Conservation (phyloP, 2,888 invertebrate species). For the Ceraclea dissimilis region DNA sequence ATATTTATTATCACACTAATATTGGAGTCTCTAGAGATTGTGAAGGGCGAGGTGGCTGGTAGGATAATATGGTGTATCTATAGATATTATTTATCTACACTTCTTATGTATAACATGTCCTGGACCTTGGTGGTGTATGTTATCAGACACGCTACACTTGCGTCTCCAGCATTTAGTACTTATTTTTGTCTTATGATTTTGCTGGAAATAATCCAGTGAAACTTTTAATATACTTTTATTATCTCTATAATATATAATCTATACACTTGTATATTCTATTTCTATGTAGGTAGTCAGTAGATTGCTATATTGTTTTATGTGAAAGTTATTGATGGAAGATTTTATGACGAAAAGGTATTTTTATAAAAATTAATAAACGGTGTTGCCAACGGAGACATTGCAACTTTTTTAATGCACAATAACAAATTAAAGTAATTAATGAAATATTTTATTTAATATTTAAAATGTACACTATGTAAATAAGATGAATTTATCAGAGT, state of each 20-base stretch:
- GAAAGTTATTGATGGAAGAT: conserved; percentile 12
- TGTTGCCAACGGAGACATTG: conserved; percentile 21
- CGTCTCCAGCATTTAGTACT: background rate
- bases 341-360: conserved; percentile 21
- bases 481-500: conserved; percentile 22
- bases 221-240: background rate
- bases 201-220: background rate
- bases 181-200: conserved; percentile 2
- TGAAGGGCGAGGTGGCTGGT: background rate
- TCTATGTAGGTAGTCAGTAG: background rate
- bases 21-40: too few species aligned
- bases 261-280: background rate
- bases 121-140: too few species aligned
- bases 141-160: too few species aligned
- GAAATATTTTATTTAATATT: conserved; percentile 20
- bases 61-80: background rate
- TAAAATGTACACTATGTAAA: conserved; percentile 24
- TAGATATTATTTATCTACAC: background rate
- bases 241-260: background rate
- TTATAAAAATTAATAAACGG: conserved; percentile 16
- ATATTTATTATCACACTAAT: too few species aligned
- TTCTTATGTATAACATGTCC: background rate
- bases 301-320: background rate
- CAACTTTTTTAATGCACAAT: conserved; percentile 25
- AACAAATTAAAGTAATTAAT: conserved; percentile 12